These are phyloP conservation scores for Phoebastria nigripes DNA, from an alignment of 2,797 vertebrate species.

Conservation along the genomic window DNA sequence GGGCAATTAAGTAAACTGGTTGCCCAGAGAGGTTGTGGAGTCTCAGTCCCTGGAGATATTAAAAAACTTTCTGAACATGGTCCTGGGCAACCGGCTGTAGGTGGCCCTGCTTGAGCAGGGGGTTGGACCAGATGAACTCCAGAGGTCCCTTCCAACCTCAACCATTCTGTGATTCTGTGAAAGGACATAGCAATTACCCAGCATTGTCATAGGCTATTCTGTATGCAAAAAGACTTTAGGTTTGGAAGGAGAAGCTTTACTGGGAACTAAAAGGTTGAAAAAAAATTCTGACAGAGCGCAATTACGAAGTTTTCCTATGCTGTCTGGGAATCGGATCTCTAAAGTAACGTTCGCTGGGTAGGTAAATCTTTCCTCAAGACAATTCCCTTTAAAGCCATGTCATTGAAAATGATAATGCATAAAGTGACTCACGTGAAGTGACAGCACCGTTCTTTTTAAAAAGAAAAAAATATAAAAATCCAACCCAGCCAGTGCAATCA, in stretches of 20 bases:
- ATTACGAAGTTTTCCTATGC: neutral
- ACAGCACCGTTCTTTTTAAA: neutral
- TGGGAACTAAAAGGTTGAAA: conserved; percentile 45
- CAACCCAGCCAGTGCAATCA: neutral
- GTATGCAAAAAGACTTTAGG: conserved; percentile 24
- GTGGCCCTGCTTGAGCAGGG: neutral
- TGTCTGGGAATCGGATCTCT: neutral
- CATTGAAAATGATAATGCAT: neutral
- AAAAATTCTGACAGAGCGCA: neutral
- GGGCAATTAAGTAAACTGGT: neutral
- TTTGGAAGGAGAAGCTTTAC: conserved; percentile 53
- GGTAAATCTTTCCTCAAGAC: neutral
- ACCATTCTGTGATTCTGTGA: neutral
- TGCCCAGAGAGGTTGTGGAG: neutral
- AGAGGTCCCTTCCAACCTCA: neutral
- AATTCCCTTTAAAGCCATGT: neutral
- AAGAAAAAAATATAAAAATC: neutral
- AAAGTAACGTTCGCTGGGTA: accelerated
- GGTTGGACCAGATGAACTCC: neutral
- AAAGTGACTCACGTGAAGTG: neutral
- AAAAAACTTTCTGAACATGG: neutral
- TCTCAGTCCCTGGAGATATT: neutral
- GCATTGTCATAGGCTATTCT: conserved; percentile 35
- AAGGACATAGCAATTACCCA: conserved; percentile 25
- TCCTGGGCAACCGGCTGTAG: neutral